A percentile compares a stretch with the other conserved stretches of the same genome.
These are phyloP conservation scores for Procavia capensis DNA, from an alignment of 2,113 vertebrate genomes.

Conservation along the genomic window DNA sequence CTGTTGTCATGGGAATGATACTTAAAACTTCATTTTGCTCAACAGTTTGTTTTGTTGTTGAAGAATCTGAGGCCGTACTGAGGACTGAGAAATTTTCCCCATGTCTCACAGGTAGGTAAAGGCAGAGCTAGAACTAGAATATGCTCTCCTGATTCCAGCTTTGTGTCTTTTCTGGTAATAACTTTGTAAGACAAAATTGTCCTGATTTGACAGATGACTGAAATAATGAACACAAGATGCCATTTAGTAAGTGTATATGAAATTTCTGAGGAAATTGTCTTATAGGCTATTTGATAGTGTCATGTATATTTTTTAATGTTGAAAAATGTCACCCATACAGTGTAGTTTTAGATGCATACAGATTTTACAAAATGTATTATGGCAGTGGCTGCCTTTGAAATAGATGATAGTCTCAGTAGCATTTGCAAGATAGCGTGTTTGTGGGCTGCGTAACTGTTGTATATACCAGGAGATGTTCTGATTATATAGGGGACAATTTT, in stretches of 20 bases:
- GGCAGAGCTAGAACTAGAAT: neutral
- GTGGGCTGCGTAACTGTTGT: conserved; percentile 50
- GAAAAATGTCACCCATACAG: neutral
- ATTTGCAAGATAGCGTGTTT: conserved; percentile 51
- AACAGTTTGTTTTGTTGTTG: conserved; percentile 8
- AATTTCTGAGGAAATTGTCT: neutral
- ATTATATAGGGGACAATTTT: conserved; percentile 79
- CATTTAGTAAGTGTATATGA: conserved; percentile 19
- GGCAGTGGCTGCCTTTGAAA: conserved; percentile 55
- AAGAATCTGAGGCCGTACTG: neutral
- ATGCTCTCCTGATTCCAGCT: neutral
- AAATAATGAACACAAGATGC: conserved; percentile 32
- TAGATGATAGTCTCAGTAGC: conserved; percentile 56
- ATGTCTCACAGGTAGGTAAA: neutral
- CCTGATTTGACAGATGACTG: neutral
- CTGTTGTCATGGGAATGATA: conserved; percentile 48
- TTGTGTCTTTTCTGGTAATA: conserved; percentile 23
- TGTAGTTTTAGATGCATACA: conserved; percentile 50
- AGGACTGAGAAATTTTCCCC: neutral
- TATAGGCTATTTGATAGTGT: neutral
- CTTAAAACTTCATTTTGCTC: conserved; percentile 27
- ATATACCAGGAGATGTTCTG: conserved; percentile 57
- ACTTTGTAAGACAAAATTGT: neutral
- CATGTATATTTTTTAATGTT: conserved; percentile 56
- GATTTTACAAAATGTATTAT: conserved; percentile 46